Evolutionary conservation across 2,888 invertebrate species (phyloP), one percentile per base, ranked within the genome.

Genomic region (Aspidiotus rigidus): DNA sequence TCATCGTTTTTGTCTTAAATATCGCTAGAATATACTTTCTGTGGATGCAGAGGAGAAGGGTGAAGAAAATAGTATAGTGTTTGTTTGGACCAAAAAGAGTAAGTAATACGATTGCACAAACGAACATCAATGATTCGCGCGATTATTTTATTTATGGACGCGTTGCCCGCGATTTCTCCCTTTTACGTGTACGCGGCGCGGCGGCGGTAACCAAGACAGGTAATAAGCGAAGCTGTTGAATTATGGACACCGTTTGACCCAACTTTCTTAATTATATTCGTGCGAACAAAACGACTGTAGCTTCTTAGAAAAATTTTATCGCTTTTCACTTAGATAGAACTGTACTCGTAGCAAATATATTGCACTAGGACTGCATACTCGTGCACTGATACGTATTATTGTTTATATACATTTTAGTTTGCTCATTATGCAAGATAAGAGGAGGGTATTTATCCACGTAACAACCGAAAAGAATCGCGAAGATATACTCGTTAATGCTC

Each of bases 181-280:
- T 54, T 54, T 13, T 49, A 49, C n/a, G 3, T 49, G 6, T 49
- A 49, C 49, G 10, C 11, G 10, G n/a, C 59, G 59, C 57, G 59
- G 66, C 66, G 66, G 59, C 66, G 66, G 66, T 59, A 59, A 44
- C 66, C 59, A 49, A 49, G 66, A 66, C 66, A 66, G 66, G 66
- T 66, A 66, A 66, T 66, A 66, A 66, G 66, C 66, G 66, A 60
- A 57, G 49, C 66, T 28, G 66, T 57, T 66, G 66, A 66, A 44
- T 66, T 66, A 66, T 66, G 66, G 66, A 66, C 66, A 44, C 59
- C 57, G 59, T 66, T 49, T 66, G 66, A 66, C 66, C 66, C 66
- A 28, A 57, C 66, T 66, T 66, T 66, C 66, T 59, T 66, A 66
- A 66, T 66, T 66, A 66, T 66, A 42, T 44, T 42, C 49, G 16